Evolutionary conservation across 2,113 vertebrate species (phyloP).

Genomic region (Melanerpes aurifrons): DNA sequence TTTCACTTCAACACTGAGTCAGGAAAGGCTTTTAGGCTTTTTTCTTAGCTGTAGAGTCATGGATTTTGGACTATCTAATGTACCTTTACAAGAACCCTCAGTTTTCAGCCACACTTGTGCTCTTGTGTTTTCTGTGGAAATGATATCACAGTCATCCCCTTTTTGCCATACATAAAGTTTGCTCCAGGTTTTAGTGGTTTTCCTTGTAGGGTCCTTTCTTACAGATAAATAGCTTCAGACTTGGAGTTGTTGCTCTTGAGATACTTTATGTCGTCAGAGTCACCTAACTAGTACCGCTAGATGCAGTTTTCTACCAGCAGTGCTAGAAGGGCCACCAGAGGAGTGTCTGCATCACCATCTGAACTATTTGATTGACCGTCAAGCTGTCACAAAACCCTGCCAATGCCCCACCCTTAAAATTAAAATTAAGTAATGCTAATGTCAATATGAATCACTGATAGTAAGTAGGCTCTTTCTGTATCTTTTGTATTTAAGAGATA

Average conservation of each 20-base stretch:
- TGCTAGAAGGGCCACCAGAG: background rate
- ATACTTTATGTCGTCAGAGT: background rate
- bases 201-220: background rate
- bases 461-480: background rate
- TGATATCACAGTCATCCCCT: background rate
- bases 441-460: background rate
- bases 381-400: background rate
- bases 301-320: background rate
- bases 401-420: background rate
- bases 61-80: slow-evolving; percentile 30
- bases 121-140: slow-evolving; percentile 13
- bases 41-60: slow-evolving; percentile 25
- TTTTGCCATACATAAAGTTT: background rate
- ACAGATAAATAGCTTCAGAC: background rate
- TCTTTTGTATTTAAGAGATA: background rate
- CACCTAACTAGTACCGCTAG: background rate
- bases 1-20: background rate
- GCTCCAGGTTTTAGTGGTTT: background rate
- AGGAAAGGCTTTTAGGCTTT: slow-evolving; percentile 49
- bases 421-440: background rate
- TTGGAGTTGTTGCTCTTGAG: background rate
- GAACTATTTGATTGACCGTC: background rate
- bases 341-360: background rate
- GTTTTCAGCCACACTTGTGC: slow-evolving; percentile 37
- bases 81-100: slow-evolving; percentile 31